phyloP scores from a whole-genome alignment of 1,140 invertebrate species.

The Drosophila saltans region DNA sequence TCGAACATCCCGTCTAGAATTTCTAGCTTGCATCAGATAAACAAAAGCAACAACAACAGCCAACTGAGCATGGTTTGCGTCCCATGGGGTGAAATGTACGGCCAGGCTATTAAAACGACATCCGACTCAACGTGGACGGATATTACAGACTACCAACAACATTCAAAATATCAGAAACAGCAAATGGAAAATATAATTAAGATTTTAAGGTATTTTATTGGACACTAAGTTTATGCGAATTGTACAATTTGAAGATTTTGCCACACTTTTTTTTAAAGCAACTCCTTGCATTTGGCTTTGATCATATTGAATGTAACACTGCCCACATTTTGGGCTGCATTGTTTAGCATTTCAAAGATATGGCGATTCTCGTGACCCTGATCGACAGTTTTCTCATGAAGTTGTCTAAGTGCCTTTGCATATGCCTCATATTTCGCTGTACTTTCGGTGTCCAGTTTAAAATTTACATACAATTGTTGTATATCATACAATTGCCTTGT shows the following conservation, averaged over 20 bases:
- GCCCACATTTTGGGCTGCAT: slow-evolving; percentile 72
- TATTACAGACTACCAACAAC: slow-evolving; percentile 55
- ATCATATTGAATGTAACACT: slow-evolving; percentile 77
- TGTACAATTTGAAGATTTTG: neutral
- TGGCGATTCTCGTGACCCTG: slow-evolving; percentile 60
- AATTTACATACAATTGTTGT: slow-evolving; percentile 64
- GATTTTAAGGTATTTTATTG: slow-evolving; percentile 38
- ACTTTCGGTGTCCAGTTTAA: slow-evolving; percentile 72
- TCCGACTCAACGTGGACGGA: slow-evolving; percentile 55
- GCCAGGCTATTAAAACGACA: slow-evolving; percentile 55
- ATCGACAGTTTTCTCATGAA: slow-evolving; percentile 62
- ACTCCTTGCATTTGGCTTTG: slow-evolving; percentile 68
- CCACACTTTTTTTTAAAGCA: slow-evolving; percentile 29
- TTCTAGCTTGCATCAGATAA: slow-evolving; percentile 55
- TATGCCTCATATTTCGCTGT: slow-evolving; percentile 66
- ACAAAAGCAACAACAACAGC: slow-evolving; percentile 46
- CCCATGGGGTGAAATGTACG: neutral
- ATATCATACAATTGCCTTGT: slow-evolving; percentile 56
- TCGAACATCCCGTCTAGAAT: slow-evolving; percentile 19
- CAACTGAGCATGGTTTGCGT: slow-evolving; percentile 28
- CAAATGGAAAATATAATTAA: slow-evolving; percentile 57
- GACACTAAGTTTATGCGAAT: neutral
- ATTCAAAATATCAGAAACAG: slow-evolving; percentile 14
- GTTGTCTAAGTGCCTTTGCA: slow-evolving; percentile 34
- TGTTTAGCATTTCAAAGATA: slow-evolving; percentile 68